These are phyloP conservation scores for Gymnarchus niloticus DNA, from an alignment of 2,113 vertebrate genomes.

Conservation along the genomic window DNA sequence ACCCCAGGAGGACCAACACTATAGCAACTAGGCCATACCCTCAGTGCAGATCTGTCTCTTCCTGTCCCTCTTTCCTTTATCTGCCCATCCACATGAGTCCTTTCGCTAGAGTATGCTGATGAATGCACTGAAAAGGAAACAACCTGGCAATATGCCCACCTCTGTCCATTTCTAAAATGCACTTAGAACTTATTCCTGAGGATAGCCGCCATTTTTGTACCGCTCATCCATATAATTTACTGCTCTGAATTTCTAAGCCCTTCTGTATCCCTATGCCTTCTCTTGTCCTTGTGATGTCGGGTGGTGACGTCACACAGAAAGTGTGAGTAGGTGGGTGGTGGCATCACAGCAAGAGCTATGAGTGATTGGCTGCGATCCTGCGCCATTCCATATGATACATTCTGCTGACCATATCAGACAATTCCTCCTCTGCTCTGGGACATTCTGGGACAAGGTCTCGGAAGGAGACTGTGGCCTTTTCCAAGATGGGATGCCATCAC, in stretches of 20 bases:
- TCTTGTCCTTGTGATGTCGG: neutral
- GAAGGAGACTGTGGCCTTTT: neutral
- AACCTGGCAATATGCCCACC: neutral
- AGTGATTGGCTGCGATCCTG: neutral
- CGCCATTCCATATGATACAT: neutral
- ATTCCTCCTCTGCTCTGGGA: neutral
- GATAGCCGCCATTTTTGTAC: neutral
- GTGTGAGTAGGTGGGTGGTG: neutral
- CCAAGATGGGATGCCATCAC: neutral
- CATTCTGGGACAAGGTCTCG: neutral
- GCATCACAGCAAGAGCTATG: neutral
- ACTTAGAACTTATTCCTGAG: neutral
- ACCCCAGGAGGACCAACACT: conserved; percentile 55
- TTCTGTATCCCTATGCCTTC: neutral
- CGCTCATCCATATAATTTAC: neutral
- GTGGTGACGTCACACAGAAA: neutral
- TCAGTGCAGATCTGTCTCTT: neutral
- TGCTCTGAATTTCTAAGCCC: neutral
- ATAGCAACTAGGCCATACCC: conserved; percentile 29
- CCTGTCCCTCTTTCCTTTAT: neutral
- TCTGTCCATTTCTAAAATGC: neutral
- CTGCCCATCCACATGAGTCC: neutral
- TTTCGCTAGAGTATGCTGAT: neutral
- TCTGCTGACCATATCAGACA: neutral
- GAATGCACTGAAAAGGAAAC: neutral